These are phyloP conservation scores for Kradibia gibbosae DNA, from an alignment of 1,140 invertebrate species.

Conservation along the genomic window DNA sequence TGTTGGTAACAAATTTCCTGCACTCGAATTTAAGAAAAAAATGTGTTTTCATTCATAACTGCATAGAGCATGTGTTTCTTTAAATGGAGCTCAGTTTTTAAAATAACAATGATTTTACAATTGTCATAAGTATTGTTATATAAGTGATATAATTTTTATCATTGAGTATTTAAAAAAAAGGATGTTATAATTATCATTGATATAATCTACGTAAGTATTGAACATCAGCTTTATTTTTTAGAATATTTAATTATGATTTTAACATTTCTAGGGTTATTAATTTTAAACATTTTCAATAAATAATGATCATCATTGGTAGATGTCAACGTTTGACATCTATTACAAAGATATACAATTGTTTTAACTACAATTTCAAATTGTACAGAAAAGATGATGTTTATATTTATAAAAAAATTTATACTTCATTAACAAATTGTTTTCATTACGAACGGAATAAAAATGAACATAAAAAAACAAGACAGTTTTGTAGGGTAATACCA, in stretches of 20 bases:
- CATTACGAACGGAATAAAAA: constrained; percentile 17
- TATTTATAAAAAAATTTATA: constrained; percentile 43
- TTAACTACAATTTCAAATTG: constrained; percentile 44
- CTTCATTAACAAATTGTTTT: constrained; percentile 21
- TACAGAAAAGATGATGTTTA: constrained; percentile 40
- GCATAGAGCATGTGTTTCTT: background rate
- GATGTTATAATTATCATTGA: background rate
- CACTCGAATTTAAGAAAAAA: background rate
- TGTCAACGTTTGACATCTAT: constrained; percentile 51
- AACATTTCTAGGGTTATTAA: background rate
- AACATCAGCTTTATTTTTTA: background rate
- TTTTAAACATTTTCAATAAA: constrained; percentile 49
- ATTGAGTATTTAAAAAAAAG: background rate
- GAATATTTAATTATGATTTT: background rate
- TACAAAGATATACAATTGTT: constrained; percentile 31
- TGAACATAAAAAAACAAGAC: constrained; percentile 31
- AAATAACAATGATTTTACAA: background rate
- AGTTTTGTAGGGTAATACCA: background rate
- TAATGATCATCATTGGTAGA: constrained; percentile 52
- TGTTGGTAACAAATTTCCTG: background rate
- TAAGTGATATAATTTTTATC: too few relatives aligned
- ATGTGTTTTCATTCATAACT: background rate
- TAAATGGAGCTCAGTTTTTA: background rate
- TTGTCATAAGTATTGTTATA: too few relatives aligned
- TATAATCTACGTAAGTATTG: background rate